Base-by-base conservation (phyloP, 2,113 vertebrate genomes). In the Salminus brasiliensis region DNA sequence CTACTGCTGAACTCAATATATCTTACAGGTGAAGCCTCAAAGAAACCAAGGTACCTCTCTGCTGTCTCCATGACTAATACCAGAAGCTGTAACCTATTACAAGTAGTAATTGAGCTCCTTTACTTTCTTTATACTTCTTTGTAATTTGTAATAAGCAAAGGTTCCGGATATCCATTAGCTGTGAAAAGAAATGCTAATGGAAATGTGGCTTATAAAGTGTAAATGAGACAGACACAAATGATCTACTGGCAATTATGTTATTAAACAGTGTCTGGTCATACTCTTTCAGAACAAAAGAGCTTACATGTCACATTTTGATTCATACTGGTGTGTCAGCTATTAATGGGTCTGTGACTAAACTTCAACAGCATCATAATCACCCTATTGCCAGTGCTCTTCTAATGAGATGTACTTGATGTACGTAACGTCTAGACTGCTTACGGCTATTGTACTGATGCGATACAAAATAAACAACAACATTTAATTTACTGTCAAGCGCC, bases 1-100 rank as follows among this genome's bases (percentile, higher is more conserved):
- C 43, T 39, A 78, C 68, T 67, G 81, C 62, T 62, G 81, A 84
- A 82, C 60, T 78, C 30, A 76, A 81, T 89, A 49, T 84, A 93
- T 91, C 77, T 72, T 21, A 66, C 45, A 47, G 57, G 55, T 49
- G 43, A 43, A 67, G 39, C 52, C 12, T 25, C 15, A 65, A 63
- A 43, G 16, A 62, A 49, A 74, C 29, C 13, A 52, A 36, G 53
- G 49, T 45, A 39, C 52, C 34, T 53, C 34, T 53, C 49, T 36
- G 45, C 57, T 75, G 9, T 34, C 49, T 71, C 47, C 45, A 78
- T 78, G 60, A 63, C 71, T 74, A 57, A 65, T n/a, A 39, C 39
- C n/a, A n/a, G n/a, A n/a, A n/a, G n/a, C n/a, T n/a, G n/a, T n/a
- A n/a, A n/a, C n/a, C n/a, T n/a, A n/a, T n/a, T n/a, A n/a, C n/a